phyloP scores from a whole-genome alignment of 2,113 vertebrate species.

The Protobothrops flavoviridis region DNA sequence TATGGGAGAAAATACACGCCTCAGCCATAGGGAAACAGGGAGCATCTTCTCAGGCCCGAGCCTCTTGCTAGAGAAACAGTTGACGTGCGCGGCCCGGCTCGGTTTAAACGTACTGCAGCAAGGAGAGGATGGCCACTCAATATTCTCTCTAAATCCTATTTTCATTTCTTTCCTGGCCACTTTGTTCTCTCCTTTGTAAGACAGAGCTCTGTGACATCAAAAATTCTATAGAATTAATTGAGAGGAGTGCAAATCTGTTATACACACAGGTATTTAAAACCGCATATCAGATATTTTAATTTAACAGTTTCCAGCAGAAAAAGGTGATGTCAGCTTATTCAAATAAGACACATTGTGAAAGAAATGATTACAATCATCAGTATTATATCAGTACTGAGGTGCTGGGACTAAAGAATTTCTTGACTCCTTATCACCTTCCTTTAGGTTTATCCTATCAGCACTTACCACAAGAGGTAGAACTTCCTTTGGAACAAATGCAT shows the following conservation, averaged over 20 bases:
- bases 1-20: background rate
- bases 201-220: conserved; percentile 10
- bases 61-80: background rate
- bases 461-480: background rate
- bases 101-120: background rate
- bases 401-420: background rate
- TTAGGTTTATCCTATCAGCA: background rate
- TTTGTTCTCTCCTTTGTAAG: conserved; percentile 1
- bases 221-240: conserved; percentile 7
- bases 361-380: background rate
- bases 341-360: background rate
- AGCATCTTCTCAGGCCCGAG: background rate
- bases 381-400: background rate
- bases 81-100: no score
- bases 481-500: background rate
- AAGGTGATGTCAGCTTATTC: background rate
- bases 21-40: background rate
- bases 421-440: background rate
- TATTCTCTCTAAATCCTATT: background rate
- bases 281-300: background rate
- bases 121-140: background rate
- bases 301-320: background rate
- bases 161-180: background rate
- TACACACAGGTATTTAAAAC: background rate
- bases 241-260: background rate